Percentiles rank a stretch among this genome's conserved stretches.
Conservation (phyloP, 2,797 vertebrate genomes). For the Staurois parvus region DNA sequence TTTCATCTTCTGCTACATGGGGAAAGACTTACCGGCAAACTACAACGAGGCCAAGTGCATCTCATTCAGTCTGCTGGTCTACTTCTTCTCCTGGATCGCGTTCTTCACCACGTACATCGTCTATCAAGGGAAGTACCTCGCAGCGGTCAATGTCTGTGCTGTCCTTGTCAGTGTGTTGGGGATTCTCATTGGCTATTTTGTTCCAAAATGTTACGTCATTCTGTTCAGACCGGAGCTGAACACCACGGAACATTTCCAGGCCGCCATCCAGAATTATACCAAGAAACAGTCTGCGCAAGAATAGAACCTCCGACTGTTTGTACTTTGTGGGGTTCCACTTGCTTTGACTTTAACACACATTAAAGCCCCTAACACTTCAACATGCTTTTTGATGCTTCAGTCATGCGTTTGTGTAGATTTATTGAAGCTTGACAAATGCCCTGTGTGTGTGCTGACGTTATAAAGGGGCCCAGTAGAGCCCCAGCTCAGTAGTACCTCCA, state of each 20-base stretch:
- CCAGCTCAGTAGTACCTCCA: too few relatives aligned
- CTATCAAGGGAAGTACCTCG: slow-evolving; percentile 70
- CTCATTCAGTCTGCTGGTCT: slow-evolving; percentile 84
- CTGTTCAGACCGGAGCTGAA: slow-evolving; percentile 81
- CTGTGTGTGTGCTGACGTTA: too few relatives aligned
- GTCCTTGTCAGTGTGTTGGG: slow-evolving; percentile 74
- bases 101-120: slow-evolving; percentile 70
- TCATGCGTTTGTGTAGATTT: too few relatives aligned
- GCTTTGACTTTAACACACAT: too few relatives aligned
- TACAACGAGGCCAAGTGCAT: slow-evolving; percentile 89
- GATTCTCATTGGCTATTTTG: slow-evolving; percentile 81
- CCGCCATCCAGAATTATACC: slow-evolving; percentile 84
- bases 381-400: too few relatives aligned
- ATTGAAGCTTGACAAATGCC: too few relatives aligned
- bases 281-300: slow-evolving; percentile 60
- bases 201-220: slow-evolving; percentile 83
- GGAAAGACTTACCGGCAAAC: slow-evolving; percentile 86
- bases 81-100: slow-evolving; percentile 78
- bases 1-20: slow-evolving; percentile 85
- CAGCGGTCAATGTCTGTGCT: slow-evolving; percentile 63
- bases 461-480: too few relatives aligned
- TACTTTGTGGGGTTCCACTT: too few relatives aligned
- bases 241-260: slow-evolving; percentile 83
- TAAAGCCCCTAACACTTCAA: too few relatives aligned
- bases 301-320: neutral